phyloP scores from a whole-genome alignment of 2,888 invertebrate species.

The Bellardia bayeri region DNA sequence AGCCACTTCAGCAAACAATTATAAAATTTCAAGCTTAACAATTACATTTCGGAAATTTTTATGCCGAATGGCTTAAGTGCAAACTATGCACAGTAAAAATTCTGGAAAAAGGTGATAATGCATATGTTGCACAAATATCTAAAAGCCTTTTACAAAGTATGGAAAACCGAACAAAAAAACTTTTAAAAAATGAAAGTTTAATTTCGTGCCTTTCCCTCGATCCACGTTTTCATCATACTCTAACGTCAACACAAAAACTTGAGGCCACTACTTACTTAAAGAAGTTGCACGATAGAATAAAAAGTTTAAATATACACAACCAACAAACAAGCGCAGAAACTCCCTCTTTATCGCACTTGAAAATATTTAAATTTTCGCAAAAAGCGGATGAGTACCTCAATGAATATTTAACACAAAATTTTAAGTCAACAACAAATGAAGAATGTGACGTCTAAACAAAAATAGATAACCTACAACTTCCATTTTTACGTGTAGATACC shows the following conservation, averaged over 20 bases:
- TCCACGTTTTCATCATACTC: slow-evolving; percentile 51
- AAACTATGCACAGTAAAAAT: slow-evolving; percentile 59
- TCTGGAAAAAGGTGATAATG: slow-evolving; percentile 1
- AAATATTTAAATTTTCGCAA: background rate
- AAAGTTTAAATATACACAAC: background rate
- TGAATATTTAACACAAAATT: slow-evolving; percentile 31
- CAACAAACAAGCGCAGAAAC: background rate
- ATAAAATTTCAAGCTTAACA: slow-evolving; percentile 49
- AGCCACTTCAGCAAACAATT: slow-evolving; percentile 37
- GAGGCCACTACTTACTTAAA: slow-evolving; percentile 33
- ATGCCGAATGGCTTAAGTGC: slow-evolving; percentile 57
- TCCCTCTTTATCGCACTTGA: background rate
- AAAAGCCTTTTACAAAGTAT: background rate
- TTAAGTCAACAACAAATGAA: background rate
- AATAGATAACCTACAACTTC: slow-evolving; percentile 25
- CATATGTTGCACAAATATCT: background rate
- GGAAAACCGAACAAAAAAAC: background rate
- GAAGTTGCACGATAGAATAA: slow-evolving; percentile 36
- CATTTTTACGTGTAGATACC: slow-evolving; percentile 13
- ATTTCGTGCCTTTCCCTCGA: slow-evolving; percentile 39
- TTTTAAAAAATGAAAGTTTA: slow-evolving; percentile 34
- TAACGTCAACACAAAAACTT: slow-evolving; percentile 28
- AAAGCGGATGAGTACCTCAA: slow-evolving; percentile 16
- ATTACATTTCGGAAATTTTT: slow-evolving; percentile 48
- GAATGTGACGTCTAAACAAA: background rate